A percentile compares a stretch with the other conserved stretches of the same genome.
Conservation (phyloP, 2,113 vertebrate genomes). For the Girardinichthys multiradiatus region DNA sequence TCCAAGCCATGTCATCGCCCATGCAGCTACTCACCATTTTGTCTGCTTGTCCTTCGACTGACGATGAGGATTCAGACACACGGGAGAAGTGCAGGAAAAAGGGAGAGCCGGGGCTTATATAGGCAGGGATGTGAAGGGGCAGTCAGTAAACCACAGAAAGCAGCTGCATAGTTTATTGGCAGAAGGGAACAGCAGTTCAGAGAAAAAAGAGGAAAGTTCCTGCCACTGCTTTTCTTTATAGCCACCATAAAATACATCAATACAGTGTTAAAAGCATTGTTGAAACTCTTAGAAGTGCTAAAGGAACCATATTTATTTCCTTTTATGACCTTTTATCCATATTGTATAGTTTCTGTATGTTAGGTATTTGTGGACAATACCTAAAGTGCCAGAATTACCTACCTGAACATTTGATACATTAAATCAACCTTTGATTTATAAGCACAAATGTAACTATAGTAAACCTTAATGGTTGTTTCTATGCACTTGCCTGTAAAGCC, state of each 20-base stretch:
- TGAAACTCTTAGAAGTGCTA: not conserved
- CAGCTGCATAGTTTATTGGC: conserved; percentile 59
- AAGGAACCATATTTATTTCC: not conserved
- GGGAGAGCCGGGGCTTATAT: conserved; percentile 72
- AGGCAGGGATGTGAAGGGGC: conserved; percentile 65
- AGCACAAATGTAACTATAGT: not conserved
- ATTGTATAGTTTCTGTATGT: not conserved
- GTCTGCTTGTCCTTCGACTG: conserved; percentile 77
- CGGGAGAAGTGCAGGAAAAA: conserved; percentile 70
- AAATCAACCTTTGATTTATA: not conserved
- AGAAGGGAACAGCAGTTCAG: conserved; percentile 35
- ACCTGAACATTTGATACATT: not conserved
- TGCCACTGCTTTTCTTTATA: not conserved
- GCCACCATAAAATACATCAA: not conserved
- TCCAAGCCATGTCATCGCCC: conserved; percentile 46
- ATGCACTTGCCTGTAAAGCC: conserved; percentile 3
- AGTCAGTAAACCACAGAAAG: conserved; percentile 60
- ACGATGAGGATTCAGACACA: conserved; percentile 80
- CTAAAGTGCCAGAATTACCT: not conserved
- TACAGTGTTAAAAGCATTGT: conserved; percentile 6
- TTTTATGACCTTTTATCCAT: not conserved
- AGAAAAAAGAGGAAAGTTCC: conserved; percentile 49
- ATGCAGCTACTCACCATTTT: conserved; percentile 81
- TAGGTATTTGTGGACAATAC: not conserved
- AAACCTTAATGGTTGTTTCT: not conserved